Conservation (phyloP, 2,888 invertebrate genomes). For the Drosophila peninsularis region DNA sequence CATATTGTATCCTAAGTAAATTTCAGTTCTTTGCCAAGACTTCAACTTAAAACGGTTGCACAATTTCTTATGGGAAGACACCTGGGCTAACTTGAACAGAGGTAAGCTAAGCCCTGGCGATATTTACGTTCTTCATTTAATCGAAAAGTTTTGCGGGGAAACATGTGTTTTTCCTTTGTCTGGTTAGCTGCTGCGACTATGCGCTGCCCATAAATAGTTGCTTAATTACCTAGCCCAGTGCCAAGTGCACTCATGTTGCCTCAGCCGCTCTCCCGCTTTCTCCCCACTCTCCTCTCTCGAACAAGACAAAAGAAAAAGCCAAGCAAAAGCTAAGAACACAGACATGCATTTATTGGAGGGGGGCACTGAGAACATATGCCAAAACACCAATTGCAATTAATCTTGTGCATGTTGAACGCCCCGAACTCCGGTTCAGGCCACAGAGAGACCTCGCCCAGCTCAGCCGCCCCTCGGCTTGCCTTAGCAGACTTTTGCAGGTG, state of each 20-base stretch:
- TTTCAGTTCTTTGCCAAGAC: too few species aligned
- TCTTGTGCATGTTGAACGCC: slow-evolving; percentile 71
- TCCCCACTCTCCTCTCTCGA: not conserved
- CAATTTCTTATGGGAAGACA: too few species aligned
- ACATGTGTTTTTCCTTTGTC: slow-evolving; percentile 56
- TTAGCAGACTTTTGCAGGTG: too few species aligned
- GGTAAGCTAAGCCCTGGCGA: not conserved
- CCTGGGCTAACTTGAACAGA: too few species aligned
- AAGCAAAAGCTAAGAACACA: slow-evolving; percentile 31
- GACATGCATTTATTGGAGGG: not conserved
- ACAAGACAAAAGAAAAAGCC: slow-evolving; percentile 44
- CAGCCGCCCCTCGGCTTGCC: too few species aligned
- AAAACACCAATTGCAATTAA: slow-evolving; percentile 82
- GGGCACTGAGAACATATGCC: slow-evolving; percentile 73
- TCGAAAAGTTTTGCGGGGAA: slow-evolving; percentile 45
- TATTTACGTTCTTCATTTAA: slow-evolving; percentile 26
- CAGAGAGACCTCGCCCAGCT: too few species aligned
- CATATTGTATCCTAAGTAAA: too few species aligned
- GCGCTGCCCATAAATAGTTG: slow-evolving; percentile 65
- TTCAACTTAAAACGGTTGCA: too few species aligned
- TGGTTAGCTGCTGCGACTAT: slow-evolving; percentile 14
- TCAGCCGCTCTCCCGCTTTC: not conserved
- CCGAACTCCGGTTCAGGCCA: slow-evolving; percentile 9
- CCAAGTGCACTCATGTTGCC: slow-evolving; percentile 49
- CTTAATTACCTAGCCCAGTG: slow-evolving; percentile 71